phyloP scores from a whole-genome alignment of 2,797 vertebrate species.

The Helicolenus hilgendorfi region DNA sequence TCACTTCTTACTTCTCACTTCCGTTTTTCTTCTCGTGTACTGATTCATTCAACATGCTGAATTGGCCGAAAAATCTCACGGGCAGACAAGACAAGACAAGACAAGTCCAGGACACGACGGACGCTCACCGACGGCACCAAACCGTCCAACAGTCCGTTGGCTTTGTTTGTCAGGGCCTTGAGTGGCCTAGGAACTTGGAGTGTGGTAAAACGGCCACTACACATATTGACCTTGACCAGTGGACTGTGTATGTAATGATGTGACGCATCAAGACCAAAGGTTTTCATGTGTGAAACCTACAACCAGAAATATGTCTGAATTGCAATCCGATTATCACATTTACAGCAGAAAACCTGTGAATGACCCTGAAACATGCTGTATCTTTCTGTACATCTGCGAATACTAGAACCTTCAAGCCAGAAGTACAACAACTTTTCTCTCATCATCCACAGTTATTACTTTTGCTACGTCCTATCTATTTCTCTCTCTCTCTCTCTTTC shows the following conservation, averaged over 20 bases:
- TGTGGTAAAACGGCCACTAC: too few species aligned
- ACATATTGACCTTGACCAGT: too few species aligned
- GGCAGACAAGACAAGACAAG: too few species aligned
- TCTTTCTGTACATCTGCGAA: background rate
- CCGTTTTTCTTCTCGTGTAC: too few species aligned
- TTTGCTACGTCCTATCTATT: background rate
- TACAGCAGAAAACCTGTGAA: background rate
- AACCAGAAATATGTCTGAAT: background rate
- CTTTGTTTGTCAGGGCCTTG: too few species aligned
- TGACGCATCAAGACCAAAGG: background rate
- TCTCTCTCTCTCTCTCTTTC: background rate
- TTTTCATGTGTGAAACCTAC: background rate
- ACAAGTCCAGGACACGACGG: too few species aligned
- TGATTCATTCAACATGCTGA: too few species aligned
- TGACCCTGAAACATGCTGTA: background rate
- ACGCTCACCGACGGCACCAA: too few species aligned
- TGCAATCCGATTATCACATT: background rate
- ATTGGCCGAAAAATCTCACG: too few species aligned
- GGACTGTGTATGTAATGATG: background rate
- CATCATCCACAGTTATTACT: conserved; percentile 28
- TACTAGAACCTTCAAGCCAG: background rate
- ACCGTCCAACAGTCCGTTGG: too few species aligned
- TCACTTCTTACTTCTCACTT: too few species aligned
- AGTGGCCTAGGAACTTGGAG: too few species aligned
- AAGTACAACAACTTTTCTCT: background rate